phyloP scores from a whole-genome alignment of 2,797 vertebrate species.

The Molossus alvarezi region DNA sequence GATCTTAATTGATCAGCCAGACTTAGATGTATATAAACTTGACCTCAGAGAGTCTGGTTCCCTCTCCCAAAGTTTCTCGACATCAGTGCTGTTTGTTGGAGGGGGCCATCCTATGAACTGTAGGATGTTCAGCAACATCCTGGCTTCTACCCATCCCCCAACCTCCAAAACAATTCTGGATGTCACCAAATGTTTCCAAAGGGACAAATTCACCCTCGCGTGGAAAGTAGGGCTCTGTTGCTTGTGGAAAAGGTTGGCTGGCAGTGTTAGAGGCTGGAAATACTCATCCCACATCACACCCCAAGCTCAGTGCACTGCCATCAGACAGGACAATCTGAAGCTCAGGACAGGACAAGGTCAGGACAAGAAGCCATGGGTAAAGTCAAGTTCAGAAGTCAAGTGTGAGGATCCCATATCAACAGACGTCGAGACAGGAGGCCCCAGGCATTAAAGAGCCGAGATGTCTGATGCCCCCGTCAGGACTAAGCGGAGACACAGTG shows the following conservation, averaged over 20 bases:
- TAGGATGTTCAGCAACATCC: not conserved
- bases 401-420: not conserved
- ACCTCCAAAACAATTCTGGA: not conserved
- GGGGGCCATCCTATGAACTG: rapidly evolving
- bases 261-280: not conserved
- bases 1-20: not conserved
- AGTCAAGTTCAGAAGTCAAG: not conserved
- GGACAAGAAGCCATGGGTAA: not conserved
- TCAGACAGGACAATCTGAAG: not conserved
- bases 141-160: not conserved
- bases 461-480: not conserved
- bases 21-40: not conserved
- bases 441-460: not conserved
- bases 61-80: not conserved
- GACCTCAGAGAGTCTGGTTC: not conserved
- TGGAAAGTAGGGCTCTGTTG: not conserved
- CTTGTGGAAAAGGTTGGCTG: not conserved
- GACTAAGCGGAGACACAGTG: not conserved
- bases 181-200: not conserved
- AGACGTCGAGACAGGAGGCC: not conserved
- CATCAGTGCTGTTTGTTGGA: not conserved
- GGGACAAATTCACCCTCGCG: not conserved
- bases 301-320: not conserved
- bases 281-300: not conserved
- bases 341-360: not conserved